Evolutionary conservation across 1,140 invertebrate genomes (phyloP), one percentile per base, ranked within the genome.

Genomic region (Cephus cinctus): DNA sequence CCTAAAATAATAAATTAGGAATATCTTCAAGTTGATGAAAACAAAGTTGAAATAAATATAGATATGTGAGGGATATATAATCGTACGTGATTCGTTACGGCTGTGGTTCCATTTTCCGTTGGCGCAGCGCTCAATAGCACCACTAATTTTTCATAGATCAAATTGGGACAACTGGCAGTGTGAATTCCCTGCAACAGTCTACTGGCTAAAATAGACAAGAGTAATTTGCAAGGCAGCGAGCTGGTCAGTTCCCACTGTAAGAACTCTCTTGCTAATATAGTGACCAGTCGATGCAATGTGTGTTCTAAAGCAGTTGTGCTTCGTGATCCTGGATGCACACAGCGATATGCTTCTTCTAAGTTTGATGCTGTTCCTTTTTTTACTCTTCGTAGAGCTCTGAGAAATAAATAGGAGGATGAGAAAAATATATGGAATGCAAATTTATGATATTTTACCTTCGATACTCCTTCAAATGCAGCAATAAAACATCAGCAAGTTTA

Each of bases 181-280:
- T 69, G 50, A n/a, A 73, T 56, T 2, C 34, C 49, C 30, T 50
- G 20, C 21, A 81, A 72, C 5, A 85, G 62, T 49, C 76, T 80
- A 63, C 80, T 83, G 2, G 83, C 77, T 40, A 86, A 53, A 42
- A 86, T 80, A 21, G 83, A 78, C 2, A 84, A 64, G 19, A 86
- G 66, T 21, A 84, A 62, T 61, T 82, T 80, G 16, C 81, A 84
- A 18, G 84, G 82, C 23, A 84, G 74, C 2, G 83, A 85, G 55
- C 82, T 84, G 63, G 80, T 83, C 12, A 86, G 55, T 59, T 86
- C 84, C 80, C 82, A 84, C 4, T 83, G 81, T 11, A 85, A 65
- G 47, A 86, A 79, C 58, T 85, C 83, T 56, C 80, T 78, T 2
- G 85, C 59, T 38, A 85, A 59, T 36, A 83, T 72, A 47, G 76